Conservation (phyloP, 2,113 vertebrate genomes). For the Corvus cornix region DNA sequence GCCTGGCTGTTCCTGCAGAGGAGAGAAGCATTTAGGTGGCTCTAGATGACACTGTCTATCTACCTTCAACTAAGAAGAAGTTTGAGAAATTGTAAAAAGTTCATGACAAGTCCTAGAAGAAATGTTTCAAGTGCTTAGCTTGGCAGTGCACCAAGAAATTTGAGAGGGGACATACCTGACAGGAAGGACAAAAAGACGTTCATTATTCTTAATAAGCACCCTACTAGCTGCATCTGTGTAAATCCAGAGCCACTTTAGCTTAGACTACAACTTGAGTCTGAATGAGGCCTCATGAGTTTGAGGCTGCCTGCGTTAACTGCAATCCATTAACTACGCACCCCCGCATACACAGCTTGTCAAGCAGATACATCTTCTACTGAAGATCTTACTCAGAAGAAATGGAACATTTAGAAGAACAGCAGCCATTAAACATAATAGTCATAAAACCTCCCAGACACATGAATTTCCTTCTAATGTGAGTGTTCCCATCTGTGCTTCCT, state of each 20-base stretch:
- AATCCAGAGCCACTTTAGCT: not conserved
- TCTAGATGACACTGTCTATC: not conserved
- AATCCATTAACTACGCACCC: accelerated
- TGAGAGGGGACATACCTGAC: not conserved
- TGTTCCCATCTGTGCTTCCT: not conserved
- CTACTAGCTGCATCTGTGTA: not conserved
- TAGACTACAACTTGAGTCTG: not conserved
- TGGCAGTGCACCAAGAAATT: not conserved
- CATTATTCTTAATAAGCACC: not conserved
- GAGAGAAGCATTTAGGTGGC: not conserved
- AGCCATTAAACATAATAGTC: not conserved
- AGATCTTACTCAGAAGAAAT: not conserved
- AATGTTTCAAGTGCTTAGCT: not conserved
- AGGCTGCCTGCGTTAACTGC: not conserved
- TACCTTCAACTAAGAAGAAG: not conserved
- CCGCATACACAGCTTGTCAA: not conserved
- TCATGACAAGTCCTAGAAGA: not conserved
- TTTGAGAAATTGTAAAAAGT: not conserved
- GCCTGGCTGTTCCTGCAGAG: not conserved
- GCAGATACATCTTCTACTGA: not conserved
- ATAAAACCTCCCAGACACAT: not conserved
- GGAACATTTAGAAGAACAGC: not conserved
- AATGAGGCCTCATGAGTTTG: not conserved
- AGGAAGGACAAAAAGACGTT: not conserved
- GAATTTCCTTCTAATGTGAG: not conserved